phyloP scores from a whole-genome alignment of 2,888 invertebrate species.

The Hirtodrosophila cameraria region DNA sequence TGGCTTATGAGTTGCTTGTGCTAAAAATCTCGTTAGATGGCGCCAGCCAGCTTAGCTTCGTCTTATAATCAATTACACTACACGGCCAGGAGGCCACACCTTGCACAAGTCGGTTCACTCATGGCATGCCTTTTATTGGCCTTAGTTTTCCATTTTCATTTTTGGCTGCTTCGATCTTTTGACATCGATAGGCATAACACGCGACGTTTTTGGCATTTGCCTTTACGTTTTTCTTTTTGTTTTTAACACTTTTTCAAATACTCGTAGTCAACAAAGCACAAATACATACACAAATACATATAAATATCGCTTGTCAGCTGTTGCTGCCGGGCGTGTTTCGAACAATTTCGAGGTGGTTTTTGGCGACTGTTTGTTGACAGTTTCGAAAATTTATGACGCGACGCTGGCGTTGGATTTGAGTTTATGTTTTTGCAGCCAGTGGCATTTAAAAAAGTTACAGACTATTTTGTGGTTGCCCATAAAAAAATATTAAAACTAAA shows the following conservation, averaged over 20 bases:
- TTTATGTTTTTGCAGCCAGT: slow-evolving; percentile 48
- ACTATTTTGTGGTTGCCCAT: slow-evolving; percentile 29
- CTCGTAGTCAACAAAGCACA: slow-evolving; percentile 19
- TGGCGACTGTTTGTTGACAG: slow-evolving; percentile 63
- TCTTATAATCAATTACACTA: slow-evolving; percentile 70
- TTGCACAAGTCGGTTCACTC: slow-evolving; percentile 27
- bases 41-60: slow-evolving; percentile 61
- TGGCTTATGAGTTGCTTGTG: slow-evolving; percentile 44
- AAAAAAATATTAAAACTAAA: slow-evolving; percentile 58
- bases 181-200: slow-evolving; percentile 67
- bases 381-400: slow-evolving; percentile 70
- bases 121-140: slow-evolving; percentile 56
- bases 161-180: slow-evolving; percentile 48
- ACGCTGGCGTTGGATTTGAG: slow-evolving; percentile 58
- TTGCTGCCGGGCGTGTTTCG: slow-evolving; percentile 63
- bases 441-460: slow-evolving; percentile 28
- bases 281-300: slow-evolving; percentile 28
- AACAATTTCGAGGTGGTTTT: slow-evolving; percentile 29
- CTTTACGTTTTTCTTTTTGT: too few relatives aligned
- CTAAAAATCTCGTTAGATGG: slow-evolving; percentile 52
- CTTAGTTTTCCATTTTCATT: slow-evolving; percentile 36
- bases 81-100: slow-evolving; percentile 62
- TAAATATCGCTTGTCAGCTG: slow-evolving; percentile 69
- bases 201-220: slow-evolving; percentile 71
- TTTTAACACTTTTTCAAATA: slow-evolving; percentile 43